Evolutionary conservation across 1,140 invertebrate species (phyloP).

Genomic region (Lordiphosa clarofinis): DNA sequence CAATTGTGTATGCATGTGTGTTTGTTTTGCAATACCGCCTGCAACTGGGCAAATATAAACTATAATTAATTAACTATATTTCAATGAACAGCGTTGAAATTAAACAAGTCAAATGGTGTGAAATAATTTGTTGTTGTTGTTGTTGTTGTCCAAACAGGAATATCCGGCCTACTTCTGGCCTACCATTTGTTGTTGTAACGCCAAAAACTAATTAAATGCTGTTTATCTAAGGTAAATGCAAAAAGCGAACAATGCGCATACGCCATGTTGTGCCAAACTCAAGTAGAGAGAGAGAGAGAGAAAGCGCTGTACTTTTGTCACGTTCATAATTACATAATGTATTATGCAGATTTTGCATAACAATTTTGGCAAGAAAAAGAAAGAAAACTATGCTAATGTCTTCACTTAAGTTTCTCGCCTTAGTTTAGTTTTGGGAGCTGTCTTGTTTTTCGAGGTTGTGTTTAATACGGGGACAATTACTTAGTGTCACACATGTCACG

Average conservation of each 20-base stretch:
- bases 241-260: conserved; percentile 48
- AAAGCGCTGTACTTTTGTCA: conserved; percentile 50
- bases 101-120: conserved; percentile 63
- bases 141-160: conserved; percentile 13
- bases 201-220: conserved; percentile 52
- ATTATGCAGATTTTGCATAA: conserved; percentile 75
- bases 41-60: conserved; percentile 37
- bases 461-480: not conserved
- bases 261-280: conserved; percentile 26
- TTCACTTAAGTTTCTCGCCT: too few relatives aligned
- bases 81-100: conserved; percentile 14
- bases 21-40: conserved; percentile 10
- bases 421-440: too few relatives aligned
- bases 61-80: conserved; percentile 68
- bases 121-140: conserved; percentile 48
- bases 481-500: too few relatives aligned
- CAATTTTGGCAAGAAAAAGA: conserved; percentile 57
- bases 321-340: conserved; percentile 76
- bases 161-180: conserved; percentile 21
- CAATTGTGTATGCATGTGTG: not conserved
- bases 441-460: too few relatives aligned
- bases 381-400: conserved; percentile 70
- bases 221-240: conserved; percentile 50
- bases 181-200: conserved; percentile 15
- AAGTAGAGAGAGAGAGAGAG: not conserved